These are phyloP conservation scores for Tragelaphus scriptus DNA, from an alignment of 2,113 vertebrate species.

Conservation along the genomic window DNA sequence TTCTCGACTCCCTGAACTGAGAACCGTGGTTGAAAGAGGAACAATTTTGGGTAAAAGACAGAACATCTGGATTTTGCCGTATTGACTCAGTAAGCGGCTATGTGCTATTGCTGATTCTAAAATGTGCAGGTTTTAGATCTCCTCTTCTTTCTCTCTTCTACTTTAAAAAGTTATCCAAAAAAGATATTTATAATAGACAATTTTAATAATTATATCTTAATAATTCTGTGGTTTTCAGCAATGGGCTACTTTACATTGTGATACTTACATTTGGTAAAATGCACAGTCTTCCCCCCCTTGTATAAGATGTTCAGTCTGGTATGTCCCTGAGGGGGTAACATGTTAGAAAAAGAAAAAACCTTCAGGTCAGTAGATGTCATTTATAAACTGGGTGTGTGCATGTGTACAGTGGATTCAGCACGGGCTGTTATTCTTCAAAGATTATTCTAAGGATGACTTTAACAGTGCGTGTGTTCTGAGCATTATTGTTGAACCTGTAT, in stretches of 20 bases:
- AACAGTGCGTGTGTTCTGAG: neutral
- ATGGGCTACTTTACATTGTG: neutral
- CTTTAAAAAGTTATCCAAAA: neutral
- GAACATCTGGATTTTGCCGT: neutral
- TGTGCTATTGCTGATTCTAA: neutral
- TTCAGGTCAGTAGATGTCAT: neutral
- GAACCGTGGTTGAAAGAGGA: neutral
- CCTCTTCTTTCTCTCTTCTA: neutral
- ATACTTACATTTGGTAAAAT: neutral
- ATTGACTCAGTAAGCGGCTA: neutral
- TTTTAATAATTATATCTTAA: constrained; percentile 9
- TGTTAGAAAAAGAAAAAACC: neutral
- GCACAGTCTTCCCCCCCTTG: neutral
- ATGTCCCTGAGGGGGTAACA: neutral
- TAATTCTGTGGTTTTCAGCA: neutral
- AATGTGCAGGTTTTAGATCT: neutral
- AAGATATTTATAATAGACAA: neutral
- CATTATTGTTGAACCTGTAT: neutral
- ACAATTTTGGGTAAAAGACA: neutral
- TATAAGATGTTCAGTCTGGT: neutral
- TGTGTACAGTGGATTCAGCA: neutral
- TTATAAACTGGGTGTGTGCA: neutral
- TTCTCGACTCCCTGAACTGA: neutral
- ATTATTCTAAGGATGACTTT: neutral
- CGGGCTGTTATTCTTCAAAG: neutral